A percentile compares a stretch with the other conserved stretches of the same genome.
These are phyloP conservation scores for Lophotriccus pileatus DNA, from an alignment of 2,797 vertebrate species.

Conservation along the genomic window DNA sequence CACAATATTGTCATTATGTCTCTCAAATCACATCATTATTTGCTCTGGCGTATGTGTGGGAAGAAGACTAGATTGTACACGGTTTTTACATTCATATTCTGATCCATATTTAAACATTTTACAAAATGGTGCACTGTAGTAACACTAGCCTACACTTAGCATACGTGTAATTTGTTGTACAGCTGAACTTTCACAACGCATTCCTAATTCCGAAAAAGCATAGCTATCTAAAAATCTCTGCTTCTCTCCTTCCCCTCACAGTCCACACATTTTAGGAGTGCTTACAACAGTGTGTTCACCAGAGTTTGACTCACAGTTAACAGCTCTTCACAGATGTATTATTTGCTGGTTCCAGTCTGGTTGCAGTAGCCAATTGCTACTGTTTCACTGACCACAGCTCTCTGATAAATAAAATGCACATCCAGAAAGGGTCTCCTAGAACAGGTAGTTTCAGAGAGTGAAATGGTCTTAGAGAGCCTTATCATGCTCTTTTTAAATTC, in stretches of 20 bases:
- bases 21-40: conserved; percentile 64
- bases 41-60: conserved; percentile 33
- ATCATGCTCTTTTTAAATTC: conserved; percentile 71
- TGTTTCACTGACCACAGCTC: conserved; percentile 46
- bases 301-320: conserved; percentile 16
- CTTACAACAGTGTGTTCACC: neutral
- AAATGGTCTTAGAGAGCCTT: conserved; percentile 64
- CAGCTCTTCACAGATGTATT: neutral
- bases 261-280: neutral
- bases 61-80: neutral
- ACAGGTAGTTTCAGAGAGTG: conserved; percentile 59
- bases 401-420: conserved; percentile 43
- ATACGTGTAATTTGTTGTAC: neutral
- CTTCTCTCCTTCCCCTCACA: neutral
- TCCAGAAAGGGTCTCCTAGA: conserved; percentile 51
- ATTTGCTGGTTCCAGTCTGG: conserved; percentile 24
- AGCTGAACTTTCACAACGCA: neutral
- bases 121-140: neutral
- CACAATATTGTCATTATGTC: conserved; percentile 66
- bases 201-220: neutral
- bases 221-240: neutral
- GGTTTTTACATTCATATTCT: neutral
- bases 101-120: conserved; percentile 29
- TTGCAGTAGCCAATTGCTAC: conserved; percentile 5
- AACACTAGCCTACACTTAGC: neutral